These are phyloP conservation scores for Paralinhomoeus sp. DNA, from an alignment of 2,888 invertebrate species.

Conservation along the genomic window DNA sequence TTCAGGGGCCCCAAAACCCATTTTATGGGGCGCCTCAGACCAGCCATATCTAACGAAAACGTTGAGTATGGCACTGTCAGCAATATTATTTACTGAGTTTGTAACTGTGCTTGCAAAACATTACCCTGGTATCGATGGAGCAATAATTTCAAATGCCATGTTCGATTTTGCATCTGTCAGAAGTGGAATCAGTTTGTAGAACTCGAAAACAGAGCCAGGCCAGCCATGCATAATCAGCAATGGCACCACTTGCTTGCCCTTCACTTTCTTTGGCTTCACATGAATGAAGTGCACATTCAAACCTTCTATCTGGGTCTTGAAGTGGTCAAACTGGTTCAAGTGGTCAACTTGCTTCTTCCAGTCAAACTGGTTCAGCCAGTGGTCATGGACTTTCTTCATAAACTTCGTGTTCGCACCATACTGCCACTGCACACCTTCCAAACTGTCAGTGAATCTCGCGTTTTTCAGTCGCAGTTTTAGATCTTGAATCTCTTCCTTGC, in stretches of 20 bases:
- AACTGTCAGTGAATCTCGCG: too few relatives aligned
- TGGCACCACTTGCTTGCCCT: constrained; percentile 27
- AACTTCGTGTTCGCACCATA: too few relatives aligned
- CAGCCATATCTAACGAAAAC: too few relatives aligned
- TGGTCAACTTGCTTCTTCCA: constrained; percentile 43
- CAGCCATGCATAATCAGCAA: constrained; percentile 55
- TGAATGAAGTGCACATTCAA: constrained; percentile 29
- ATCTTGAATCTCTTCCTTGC: too few relatives aligned
- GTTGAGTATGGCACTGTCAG: too few relatives aligned
- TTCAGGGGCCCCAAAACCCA: constrained; percentile 8
- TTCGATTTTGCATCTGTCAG: constrained; percentile 35
- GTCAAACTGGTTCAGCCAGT: constrained; percentile 52
- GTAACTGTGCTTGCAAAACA: too few relatives aligned
- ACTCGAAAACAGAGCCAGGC: constrained; percentile 61
- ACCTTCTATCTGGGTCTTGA: constrained; percentile 49
- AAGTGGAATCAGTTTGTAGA: constrained; percentile 38
- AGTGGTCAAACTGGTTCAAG: constrained; percentile 53
- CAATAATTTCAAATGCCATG: too few relatives aligned
- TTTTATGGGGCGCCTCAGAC: too few relatives aligned
- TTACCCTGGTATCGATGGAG: constrained; percentile 24
- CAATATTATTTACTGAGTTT: too few relatives aligned
- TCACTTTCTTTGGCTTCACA: too few relatives aligned
- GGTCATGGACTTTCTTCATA: constrained; percentile 16
- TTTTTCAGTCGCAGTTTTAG: too few relatives aligned
- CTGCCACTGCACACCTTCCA: too few relatives aligned